Base-by-base conservation (phyloP, 37 sponge, comb jelly and placozoan genomes). In the Cliona cf. orientalis region DNA sequence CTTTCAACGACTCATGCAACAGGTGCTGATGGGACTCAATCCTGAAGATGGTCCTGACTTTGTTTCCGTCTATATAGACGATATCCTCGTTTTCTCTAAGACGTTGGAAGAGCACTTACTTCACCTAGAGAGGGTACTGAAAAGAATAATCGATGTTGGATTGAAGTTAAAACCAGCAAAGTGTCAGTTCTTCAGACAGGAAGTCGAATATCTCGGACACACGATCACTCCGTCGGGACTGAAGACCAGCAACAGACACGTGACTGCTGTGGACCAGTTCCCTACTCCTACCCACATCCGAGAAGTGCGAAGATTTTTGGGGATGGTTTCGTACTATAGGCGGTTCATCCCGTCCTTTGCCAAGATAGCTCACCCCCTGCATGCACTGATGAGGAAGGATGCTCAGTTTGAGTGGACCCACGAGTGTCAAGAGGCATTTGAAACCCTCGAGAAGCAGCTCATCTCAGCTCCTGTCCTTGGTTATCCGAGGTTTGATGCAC, bases 121-220 rank as follows among this genome's bases (percentile, higher is more conserved):
- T n/a, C n/a, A n/a, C n/a, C n/a, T n/a, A n/a, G n/a, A n/a, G n/a
- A n/a, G n/a, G n/a, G n/a, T n/a, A n/a, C n/a, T n/a, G n/a, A n/a
- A n/a, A 57, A 59, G 60, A 14, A 31, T 84, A 0, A 3, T 22
- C 59, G 40, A 74, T 14, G 75, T 42, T 49, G 69, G 76, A 2
- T 42, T 84, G 31, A 84, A 84, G 55, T 43, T 84, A 29, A 81
- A 87, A 45, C 76, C 82, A n/a, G 22, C 67, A 0, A 87, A 87
- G 37, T 87, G 88, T 34, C 58, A 38, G 28, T 64, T 87, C 35
- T 3, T 72, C 0, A n/a, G 68, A 11, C 22, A 71, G 25, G 75
- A 80, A 36, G 82, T 87, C 2, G 69, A 87, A 45, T 87, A 81
- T 49, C 81, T 87, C 5, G 81, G 88, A 2, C 68, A 81, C 43